phyloP scores from a whole-genome alignment of 2,113 vertebrate genomes.

The Pipa parva region DNA sequence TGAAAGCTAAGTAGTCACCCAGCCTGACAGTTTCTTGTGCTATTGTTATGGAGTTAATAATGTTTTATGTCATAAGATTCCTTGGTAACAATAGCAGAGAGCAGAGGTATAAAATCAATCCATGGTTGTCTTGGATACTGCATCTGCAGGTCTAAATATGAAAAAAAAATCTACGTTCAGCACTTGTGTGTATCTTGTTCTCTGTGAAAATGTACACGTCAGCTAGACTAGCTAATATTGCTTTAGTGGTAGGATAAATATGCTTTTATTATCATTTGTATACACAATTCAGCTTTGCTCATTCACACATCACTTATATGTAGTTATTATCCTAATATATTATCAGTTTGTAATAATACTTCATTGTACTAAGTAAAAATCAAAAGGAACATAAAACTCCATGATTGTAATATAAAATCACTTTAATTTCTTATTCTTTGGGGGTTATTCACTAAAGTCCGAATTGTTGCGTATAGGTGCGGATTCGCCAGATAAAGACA shows the following conservation, averaged over 20 bases:
- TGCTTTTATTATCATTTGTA: too few species aligned
- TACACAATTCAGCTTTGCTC: too few species aligned
- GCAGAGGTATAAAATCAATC: slow-evolving; percentile 2
- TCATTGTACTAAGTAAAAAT: too few species aligned
- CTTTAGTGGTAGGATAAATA: slow-evolving; percentile 1
- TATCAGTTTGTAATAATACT: too few species aligned
- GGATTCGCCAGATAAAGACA: too few species aligned
- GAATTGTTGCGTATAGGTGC: too few species aligned
- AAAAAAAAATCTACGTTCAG: not conserved
- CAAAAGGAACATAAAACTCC: too few species aligned
- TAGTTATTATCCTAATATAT: too few species aligned
- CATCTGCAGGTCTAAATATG: not conserved
- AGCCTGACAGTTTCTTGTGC: not conserved
- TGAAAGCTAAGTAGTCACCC: not conserved
- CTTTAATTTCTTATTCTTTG: too few species aligned
- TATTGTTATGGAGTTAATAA: not conserved
- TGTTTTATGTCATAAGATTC: not conserved
- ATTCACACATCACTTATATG: too few species aligned
- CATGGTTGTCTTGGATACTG: slow-evolving; percentile 17
- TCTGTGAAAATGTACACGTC: not conserved
- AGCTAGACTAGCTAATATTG: not conserved
- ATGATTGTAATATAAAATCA: too few species aligned
- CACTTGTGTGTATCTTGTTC: not conserved
- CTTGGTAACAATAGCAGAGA: not conserved
- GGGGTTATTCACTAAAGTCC: too few species aligned